Conservation (phyloP, 2,113 vertebrate species). For the Camelus dromedarius region DNA sequence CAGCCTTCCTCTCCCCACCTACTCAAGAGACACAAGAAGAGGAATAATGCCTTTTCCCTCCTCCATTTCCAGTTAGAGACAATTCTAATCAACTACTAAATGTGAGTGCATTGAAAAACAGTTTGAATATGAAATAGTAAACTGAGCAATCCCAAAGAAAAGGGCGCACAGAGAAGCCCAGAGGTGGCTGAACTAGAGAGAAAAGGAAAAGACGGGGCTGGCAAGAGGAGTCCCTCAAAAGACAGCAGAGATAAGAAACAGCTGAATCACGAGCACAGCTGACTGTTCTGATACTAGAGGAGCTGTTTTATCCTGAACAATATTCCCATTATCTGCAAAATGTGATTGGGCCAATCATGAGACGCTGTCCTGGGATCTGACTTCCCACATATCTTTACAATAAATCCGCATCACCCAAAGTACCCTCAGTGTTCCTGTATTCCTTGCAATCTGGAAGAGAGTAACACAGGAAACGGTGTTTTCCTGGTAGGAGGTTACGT, state of each 20-base stretch:
- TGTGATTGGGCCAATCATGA: constrained; percentile 40
- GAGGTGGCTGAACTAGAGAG: background rate
- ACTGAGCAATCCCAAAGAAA: background rate
- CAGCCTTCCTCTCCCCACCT: background rate
- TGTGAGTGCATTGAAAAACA: background rate
- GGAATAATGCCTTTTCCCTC: background rate
- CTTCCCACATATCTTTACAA: background rate
- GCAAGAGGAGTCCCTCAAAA: background rate
- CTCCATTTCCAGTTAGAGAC: background rate
- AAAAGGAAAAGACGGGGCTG: background rate
- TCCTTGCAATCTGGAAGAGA: background rate
- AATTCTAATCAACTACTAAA: background rate
- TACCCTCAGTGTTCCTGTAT: constrained; percentile 6
- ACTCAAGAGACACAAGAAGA: background rate
- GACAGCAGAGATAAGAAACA: background rate
- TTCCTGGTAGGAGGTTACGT: background rate
- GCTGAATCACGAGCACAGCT: background rate
- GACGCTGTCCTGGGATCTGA: constrained; percentile 23
- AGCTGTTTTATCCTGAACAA: constrained; percentile 54
- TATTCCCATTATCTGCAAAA: constrained; percentile 52
- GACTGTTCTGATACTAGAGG: constrained; percentile 4
- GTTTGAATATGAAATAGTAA: constrained; percentile 18
- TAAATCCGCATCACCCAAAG: background rate
- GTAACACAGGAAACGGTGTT: background rate
- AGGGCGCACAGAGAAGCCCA: background rate